Percentiles rank a stretch among this genome's conserved stretches.
Conservation (phyloP, 1,140 invertebrate species). For the Diuraphis noxia region DNA sequence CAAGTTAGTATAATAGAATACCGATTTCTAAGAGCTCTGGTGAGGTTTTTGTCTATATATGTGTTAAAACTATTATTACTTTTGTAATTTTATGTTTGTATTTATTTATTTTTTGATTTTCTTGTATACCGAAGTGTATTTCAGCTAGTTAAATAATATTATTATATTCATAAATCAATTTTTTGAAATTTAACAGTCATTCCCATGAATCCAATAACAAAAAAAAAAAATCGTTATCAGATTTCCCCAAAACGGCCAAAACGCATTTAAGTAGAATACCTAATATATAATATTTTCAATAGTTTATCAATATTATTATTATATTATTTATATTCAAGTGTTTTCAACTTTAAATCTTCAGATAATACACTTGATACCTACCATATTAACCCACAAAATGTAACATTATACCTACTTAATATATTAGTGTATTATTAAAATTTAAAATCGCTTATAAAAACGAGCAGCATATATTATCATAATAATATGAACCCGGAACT, state of each 20-base stretch:
- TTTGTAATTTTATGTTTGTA: neutral
- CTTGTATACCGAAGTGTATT: neutral
- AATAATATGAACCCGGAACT: neutral
- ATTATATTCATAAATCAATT: neutral
- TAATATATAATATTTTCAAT: neutral
- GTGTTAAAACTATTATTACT: neutral
- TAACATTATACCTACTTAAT: neutral
- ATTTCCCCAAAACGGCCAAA: too few relatives aligned
- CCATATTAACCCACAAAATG: neutral
- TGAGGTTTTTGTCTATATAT: neutral
- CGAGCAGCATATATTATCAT: neutral
- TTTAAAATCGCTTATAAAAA: neutral
- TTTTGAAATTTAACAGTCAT: neutral
- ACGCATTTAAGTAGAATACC: too few relatives aligned
- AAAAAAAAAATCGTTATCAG: too few relatives aligned
- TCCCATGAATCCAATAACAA: too few relatives aligned
- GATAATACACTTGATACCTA: too few relatives aligned
- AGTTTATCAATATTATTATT: too few relatives aligned
- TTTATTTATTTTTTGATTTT: neutral
- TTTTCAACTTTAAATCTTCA: neutral
- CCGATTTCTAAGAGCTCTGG: neutral
- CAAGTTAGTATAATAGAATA: neutral
- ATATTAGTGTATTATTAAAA: neutral
- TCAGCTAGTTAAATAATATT: neutral
- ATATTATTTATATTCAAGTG: neutral